These are phyloP conservation scores for Drosophila buzzatii DNA, from an alignment of 2,888 invertebrate species.

Conservation along the genomic window DNA sequence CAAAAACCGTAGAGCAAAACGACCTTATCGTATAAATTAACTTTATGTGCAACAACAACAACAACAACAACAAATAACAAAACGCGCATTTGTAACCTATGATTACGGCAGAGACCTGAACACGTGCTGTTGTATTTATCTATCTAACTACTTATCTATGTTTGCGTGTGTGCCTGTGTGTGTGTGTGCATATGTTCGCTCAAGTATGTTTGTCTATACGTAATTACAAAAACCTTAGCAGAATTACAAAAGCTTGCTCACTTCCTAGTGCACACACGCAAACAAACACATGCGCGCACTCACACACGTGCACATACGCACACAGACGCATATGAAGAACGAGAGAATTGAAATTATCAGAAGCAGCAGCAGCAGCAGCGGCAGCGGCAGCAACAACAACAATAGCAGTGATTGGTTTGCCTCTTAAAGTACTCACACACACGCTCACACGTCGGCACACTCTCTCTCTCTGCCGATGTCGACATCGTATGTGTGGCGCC, in stretches of 20 bases:
- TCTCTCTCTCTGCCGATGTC: slow-evolving; percentile 39
- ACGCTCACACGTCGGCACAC: slow-evolving; percentile 26
- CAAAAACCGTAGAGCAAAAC: slow-evolving; percentile 75
- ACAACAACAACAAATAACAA: slow-evolving; percentile 31
- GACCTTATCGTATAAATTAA: slow-evolving; percentile 77
- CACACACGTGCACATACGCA: background rate
- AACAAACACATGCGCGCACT: background rate
- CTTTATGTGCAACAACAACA: slow-evolving; percentile 52
- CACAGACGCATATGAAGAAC: background rate
- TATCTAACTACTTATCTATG: background rate
- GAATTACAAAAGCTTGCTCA: slow-evolving; percentile 60
- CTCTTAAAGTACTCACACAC: slow-evolving; percentile 40
- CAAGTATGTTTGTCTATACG: slow-evolving; percentile 21
- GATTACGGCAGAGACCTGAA: slow-evolving; percentile 61
- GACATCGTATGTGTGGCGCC: slow-evolving; percentile 49
- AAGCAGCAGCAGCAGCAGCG: slow-evolving; percentile 22
- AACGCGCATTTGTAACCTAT: slow-evolving; percentile 69
- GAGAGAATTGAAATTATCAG: slow-evolving; percentile 31
- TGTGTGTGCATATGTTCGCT: background rate
- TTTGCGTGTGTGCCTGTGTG: slow-evolving; percentile 10
- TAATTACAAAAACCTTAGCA: slow-evolving; percentile 56
- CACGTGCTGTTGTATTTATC: slow-evolving; percentile 39
- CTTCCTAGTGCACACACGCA: slow-evolving; percentile 57
- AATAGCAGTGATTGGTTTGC: slow-evolving; percentile 35
- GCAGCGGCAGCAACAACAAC: background rate